A percentile compares a stretch with the other conserved stretches of the same genome.
phyloP scores from a whole-genome alignment of 2,888 invertebrate species.

The Stenodera caucasica region DNA sequence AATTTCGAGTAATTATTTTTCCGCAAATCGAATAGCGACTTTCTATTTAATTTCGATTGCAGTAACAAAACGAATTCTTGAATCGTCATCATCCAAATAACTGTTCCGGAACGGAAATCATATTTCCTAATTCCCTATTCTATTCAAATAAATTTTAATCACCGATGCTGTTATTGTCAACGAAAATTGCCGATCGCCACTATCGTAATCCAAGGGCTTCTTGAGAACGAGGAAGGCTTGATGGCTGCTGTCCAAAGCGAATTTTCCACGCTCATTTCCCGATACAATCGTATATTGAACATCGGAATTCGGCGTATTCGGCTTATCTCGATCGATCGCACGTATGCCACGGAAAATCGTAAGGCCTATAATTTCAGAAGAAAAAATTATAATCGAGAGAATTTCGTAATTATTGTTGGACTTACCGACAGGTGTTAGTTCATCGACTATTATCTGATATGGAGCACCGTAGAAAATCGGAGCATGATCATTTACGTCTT shows the following conservation, averaged over 20 bases:
- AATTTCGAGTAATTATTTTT: no score
- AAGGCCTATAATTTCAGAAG: conserved; percentile 69
- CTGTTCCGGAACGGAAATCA: neutral
- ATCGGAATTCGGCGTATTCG: conserved; percentile 86
- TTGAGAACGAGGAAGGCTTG: conserved; percentile 74
- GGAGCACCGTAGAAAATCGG: conserved; percentile 78
- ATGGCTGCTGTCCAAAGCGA: conserved; percentile 78
- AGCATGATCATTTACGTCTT: conserved; percentile 84
- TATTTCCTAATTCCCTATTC: neutral
- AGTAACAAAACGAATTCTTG: conserved; percentile 3
- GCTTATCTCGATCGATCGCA: conserved; percentile 82
- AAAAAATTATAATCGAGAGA: neutral
- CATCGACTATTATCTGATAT: conserved; percentile 77
- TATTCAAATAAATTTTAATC: conserved; percentile 46
- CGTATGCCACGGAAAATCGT: conserved; percentile 80
- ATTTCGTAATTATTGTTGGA: conserved; percentile 12
- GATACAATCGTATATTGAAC: conserved; percentile 76
- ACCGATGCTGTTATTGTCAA: conserved; percentile 78
- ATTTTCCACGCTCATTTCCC: conserved; percentile 74
- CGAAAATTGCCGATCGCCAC: conserved; percentile 74
- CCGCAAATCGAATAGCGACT: neutral
- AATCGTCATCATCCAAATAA: conserved; percentile 4
- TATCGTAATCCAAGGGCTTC: conserved; percentile 77
- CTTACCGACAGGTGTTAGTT: conserved; percentile 75
- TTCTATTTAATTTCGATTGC: conserved; percentile 5